Evolutionary conservation across 2,797 vertebrate species (phyloP), one percentile per base, ranked within the genome.

Genomic region (Smutsia gigantea): DNA sequence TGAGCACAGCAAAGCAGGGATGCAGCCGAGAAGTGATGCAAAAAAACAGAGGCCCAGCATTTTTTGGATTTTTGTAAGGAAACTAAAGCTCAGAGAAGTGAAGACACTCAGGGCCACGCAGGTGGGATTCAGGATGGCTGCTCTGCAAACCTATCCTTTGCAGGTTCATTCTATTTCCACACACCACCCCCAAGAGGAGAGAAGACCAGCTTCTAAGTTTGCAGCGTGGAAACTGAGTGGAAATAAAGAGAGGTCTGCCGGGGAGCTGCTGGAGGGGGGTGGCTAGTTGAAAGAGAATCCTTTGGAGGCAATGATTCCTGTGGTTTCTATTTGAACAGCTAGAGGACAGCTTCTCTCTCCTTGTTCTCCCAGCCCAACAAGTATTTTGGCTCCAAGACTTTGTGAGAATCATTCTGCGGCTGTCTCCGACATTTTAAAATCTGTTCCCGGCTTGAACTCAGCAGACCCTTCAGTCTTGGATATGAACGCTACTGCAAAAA

Each of bases 381-480:
- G 88, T 71, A 91, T 96, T 89, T 79, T 79, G 93, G 94, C n/a
- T 63, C 91, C 61, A 61, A 39, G 59, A 94, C 69, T 95, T 83
- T 75, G 57, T 89, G 25, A 91, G 46, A 96, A 83, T 86, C 72
- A 88, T 9, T 96, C 82, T 18, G 29, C 86, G 94, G 94, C 94
- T 97, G 94, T 87, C 86, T 75, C 78, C 96, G 94, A 94, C 96
- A 97, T 96, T 97, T 91, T 74, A 64, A 96, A 97, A 97, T 94
- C 95, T 97, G 94, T 94, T 93, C 29, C 64, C 79, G 42, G 68
- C 91, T 81, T 87, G 94, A 93, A 95, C 81, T 59, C 92, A 93
- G 91, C 19, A 17, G 61, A 94, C n/a, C 86, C 78, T 77, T 89
- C 53, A 63, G n/a, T 88, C 91, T 79, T 83, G 10, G 31, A 23